Percentiles rank a stretch among this genome's conserved stretches.
Conservation (phyloP, 2,888 invertebrate genomes). For the Meteorus colon region DNA sequence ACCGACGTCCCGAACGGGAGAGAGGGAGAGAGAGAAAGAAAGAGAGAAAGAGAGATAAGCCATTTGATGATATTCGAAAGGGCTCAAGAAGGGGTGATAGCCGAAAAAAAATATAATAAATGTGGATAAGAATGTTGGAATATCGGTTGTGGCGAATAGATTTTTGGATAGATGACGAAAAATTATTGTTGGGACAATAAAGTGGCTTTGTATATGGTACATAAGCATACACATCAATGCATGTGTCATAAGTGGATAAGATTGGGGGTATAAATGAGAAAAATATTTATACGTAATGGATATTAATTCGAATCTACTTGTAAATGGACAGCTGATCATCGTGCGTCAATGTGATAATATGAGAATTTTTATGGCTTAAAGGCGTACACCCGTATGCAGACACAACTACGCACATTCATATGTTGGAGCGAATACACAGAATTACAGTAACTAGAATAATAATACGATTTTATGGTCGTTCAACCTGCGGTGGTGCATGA, state of each 20-base stretch:
- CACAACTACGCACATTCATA: neutral
- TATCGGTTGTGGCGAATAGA: neutral
- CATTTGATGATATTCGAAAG: slow-evolving; percentile 13
- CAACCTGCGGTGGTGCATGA: slow-evolving; percentile 24
- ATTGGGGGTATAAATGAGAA: too few species aligned
- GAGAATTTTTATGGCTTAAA: neutral
- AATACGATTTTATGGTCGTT: slow-evolving; percentile 24
- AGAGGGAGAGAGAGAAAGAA: slow-evolving; percentile 34
- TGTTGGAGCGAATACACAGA: neutral
- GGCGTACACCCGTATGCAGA: neutral
- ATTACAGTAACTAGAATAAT: neutral
- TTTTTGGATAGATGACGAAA: neutral
- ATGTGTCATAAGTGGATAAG: neutral
- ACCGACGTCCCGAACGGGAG: slow-evolving; percentile 20
- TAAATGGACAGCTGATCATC: neutral
- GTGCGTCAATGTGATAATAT: neutral
- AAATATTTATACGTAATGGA: too few species aligned
- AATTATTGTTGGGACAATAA: neutral
- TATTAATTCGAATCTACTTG: neutral
- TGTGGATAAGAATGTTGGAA: neutral
- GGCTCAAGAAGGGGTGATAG: neutral
- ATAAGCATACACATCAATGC: neutral
- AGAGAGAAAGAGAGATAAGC: slow-evolving; percentile 27
- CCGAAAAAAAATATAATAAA: neutral
- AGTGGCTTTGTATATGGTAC: neutral